Base-by-base conservation (phyloP, 2,888 invertebrate species). In the Trissolcus japonicus region DNA sequence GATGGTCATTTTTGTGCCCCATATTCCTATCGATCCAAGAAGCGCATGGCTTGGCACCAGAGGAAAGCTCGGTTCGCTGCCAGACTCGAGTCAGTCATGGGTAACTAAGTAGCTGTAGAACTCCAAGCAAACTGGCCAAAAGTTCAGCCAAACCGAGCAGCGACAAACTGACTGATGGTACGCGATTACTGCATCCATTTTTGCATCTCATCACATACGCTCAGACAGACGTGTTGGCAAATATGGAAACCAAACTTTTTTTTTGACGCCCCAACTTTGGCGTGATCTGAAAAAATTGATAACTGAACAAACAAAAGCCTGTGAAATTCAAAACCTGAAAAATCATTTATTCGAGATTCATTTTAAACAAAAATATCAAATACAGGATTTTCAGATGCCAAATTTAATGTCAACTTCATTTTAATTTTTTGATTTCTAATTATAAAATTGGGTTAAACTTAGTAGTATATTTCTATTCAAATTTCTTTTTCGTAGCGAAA, bases 91-190 rank as follows among this genome's bases (percentile, higher is more conserved):
- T 62, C 50, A 66, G 73, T 69, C 59, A 55, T 55, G 71, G 65
- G 53, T 73, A 65, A 77, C 77, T 78, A 71, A 78, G 78, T 75
- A 68, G 71, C 62, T 67, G 63, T 59, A 67, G 56, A 75, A 67
- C 56, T 71, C 53, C 55, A 19, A 66, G 65, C 51, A 68, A 77
- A 65, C 61, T 54, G 21, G 46, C 67, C n/a, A 46, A 75, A 74
- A 66, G 50, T 72, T 73, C 57, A 53, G 51, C 35, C 53, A 63
- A 61, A 55, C 67, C 51, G 51, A 68, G 51, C 71, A 72, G 63
- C 75, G 61, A 72, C 78, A 75, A 75, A 71, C 72, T 72, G 72
- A 68, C 65, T 53, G 69, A 66, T 66, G 25, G 21, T 16, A 9
- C 6, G 53, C 19, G 43, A 65, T 63, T 61, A 40, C 57, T 62